These are phyloP conservation scores for Tringa solitaria DNA, from an alignment of 2,113 vertebrate genomes.

Conservation along the genomic window DNA sequence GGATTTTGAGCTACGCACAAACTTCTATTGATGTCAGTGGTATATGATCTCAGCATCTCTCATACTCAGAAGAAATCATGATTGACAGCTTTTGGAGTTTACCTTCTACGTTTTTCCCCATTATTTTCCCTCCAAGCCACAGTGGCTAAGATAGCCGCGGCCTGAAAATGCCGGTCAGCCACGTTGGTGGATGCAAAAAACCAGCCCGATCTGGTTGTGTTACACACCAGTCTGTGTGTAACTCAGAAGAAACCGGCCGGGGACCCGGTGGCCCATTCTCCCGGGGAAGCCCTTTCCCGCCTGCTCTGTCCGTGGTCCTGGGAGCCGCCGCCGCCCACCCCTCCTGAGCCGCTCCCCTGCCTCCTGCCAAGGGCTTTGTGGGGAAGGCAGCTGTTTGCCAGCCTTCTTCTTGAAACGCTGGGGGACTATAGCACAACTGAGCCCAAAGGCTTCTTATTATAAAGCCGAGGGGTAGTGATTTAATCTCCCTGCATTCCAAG, in stretches of 20 bases:
- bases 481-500: not conserved
- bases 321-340: not conserved
- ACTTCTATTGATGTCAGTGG: not conserved
- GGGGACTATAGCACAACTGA: not conserved
- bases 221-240: not conserved
- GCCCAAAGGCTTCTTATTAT: not conserved
- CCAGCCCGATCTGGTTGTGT: too few relatives aligned
- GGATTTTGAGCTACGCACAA: not conserved
- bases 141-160: not conserved
- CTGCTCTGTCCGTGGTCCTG: constrained; percentile 64
- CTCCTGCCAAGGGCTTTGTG: not conserved
- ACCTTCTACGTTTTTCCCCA: not conserved
- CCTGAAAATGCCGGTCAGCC: not conserved
- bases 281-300: not conserved
- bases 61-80: not conserved
- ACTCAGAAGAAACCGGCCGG: not conserved
- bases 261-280: not conserved
- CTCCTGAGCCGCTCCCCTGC: not conserved
- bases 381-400: not conserved
- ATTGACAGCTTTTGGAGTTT: not conserved
- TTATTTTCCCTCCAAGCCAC: not conserved
- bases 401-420: not conserved
- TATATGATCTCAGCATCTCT: not conserved
- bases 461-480: not conserved
- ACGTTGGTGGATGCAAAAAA: not conserved